These are phyloP conservation scores for Excalfactoria chinensis DNA, from an alignment of 2,113 vertebrate species.

Conservation along the genomic window DNA sequence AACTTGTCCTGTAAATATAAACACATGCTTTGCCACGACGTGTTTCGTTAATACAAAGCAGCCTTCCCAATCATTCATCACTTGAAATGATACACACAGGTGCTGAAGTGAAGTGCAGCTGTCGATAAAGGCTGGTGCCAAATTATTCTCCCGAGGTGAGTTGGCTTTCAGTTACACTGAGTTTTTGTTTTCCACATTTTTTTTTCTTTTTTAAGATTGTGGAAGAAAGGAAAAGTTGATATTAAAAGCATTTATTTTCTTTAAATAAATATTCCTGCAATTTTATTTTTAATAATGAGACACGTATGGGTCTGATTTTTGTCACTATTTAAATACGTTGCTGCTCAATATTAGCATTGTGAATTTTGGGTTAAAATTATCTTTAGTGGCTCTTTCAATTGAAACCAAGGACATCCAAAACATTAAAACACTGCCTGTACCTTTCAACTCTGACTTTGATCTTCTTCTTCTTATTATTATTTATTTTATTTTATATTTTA, in stretches of 20 bases:
- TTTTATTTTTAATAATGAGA: neutral
- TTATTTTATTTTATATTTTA: neutral
- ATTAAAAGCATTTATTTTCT: rapidly evolving
- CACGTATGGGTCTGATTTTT: neutral
- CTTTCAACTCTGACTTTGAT: neutral
- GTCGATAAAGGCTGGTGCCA: constrained; percentile 47
- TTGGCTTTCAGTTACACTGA: constrained; percentile 29
- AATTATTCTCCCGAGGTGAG: constrained; percentile 60
- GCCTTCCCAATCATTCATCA: constrained; percentile 55
- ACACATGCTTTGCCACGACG: constrained; percentile 42
- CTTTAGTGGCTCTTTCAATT: neutral
- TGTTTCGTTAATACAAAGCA: constrained; percentile 46
- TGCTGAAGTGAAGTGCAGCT: constrained; percentile 48
- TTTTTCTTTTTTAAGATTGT: neutral
- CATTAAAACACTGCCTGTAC: neutral
- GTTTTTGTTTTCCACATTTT: neutral
- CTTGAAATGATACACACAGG: constrained; percentile 66
- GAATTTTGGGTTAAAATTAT: neutral
- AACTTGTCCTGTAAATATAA: constrained; percentile 16
- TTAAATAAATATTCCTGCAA: neutral
- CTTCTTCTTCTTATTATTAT: neutral
- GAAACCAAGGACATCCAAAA: neutral
- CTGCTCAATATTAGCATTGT: rapidly evolving
- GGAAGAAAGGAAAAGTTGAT: neutral
- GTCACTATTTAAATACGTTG: neutral